These are phyloP conservation scores for Salarias fasciatus DNA, from an alignment of 2,797 vertebrate genomes.

Conservation along the genomic window DNA sequence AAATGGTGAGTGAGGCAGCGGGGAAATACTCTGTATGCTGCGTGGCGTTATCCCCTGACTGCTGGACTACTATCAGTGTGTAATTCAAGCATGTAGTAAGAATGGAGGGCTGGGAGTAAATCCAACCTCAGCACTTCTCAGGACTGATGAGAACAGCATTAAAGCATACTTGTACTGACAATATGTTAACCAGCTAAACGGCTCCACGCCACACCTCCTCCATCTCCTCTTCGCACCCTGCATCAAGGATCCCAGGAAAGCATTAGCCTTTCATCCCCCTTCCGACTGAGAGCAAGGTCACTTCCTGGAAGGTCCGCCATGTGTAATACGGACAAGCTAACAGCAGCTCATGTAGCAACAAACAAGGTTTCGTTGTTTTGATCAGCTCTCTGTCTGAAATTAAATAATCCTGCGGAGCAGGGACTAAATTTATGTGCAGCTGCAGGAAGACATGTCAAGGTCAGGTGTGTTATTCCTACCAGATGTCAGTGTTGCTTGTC, in stretches of 20 bases:
- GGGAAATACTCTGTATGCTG: slow-evolving; percentile 31
- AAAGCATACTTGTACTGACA: slow-evolving; percentile 44
- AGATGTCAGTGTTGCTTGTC: slow-evolving; percentile 24
- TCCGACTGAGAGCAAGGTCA: slow-evolving; percentile 55
- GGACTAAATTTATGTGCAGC: background rate
- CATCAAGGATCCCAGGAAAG: slow-evolving; percentile 37
- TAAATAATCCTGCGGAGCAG: slow-evolving; percentile 4
- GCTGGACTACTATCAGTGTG: slow-evolving; percentile 34
- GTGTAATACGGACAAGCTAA: slow-evolving; percentile 25
- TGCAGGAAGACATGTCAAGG: slow-evolving; percentile 37
- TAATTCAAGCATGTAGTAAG: slow-evolving; percentile 44
- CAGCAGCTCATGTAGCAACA: slow-evolving; percentile 9
- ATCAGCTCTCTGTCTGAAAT: slow-evolving; percentile 20
- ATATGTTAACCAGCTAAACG: slow-evolving; percentile 57
- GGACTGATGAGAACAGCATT: slow-evolving; percentile 56
- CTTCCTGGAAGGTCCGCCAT: slow-evolving; percentile 36
- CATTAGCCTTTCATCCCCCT: slow-evolving; percentile 48
- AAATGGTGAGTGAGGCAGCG: slow-evolving; percentile 41
- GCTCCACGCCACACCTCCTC: slow-evolving; percentile 26
- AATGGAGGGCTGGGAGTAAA: slow-evolving; percentile 36
- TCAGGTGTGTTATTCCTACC: slow-evolving; percentile 36
- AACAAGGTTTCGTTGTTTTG: slow-evolving; percentile 26
- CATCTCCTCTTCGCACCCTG: slow-evolving; percentile 34
- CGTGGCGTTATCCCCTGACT: slow-evolving; percentile 33
- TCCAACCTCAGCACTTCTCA: slow-evolving; percentile 60